phyloP scores from a whole-genome alignment of 2,797 vertebrate genomes.

The Champsocephalus esox region DNA sequence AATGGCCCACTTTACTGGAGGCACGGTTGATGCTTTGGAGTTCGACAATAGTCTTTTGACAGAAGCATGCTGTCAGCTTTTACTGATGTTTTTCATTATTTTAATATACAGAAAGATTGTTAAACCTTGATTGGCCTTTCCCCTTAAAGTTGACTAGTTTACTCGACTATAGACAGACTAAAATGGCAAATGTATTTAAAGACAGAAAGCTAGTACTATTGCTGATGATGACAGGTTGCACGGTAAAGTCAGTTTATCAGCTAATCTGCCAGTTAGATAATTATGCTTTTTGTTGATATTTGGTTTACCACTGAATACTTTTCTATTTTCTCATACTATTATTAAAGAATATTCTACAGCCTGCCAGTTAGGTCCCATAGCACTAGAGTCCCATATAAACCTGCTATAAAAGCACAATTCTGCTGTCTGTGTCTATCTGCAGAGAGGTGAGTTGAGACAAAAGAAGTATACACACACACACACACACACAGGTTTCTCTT shows the following conservation, averaged over 20 bases:
- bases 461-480: background rate
- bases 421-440: constrained; percentile 27
- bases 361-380: constrained; percentile 19
- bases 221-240: too few relatives aligned
- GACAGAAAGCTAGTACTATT: too few relatives aligned
- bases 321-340: background rate
- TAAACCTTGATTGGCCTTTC: too few relatives aligned
- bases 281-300: too few relatives aligned
- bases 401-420: constrained; percentile 36
- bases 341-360: background rate
- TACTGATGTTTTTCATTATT: constrained; percentile 27
- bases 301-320: background rate
- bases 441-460: constrained; percentile 26
- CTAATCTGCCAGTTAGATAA: background rate
- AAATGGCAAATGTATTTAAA: too few relatives aligned
- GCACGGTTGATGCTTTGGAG: background rate
- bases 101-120: constrained; percentile 28
- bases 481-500: background rate
- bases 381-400: constrained; percentile 22
- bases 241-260: background rate
- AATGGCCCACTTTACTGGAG: constrained; percentile 10
- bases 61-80: constrained; percentile 46
- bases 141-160: too few relatives aligned
- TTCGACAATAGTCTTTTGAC: constrained; percentile 27
- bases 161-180: too few relatives aligned